Base-by-base conservation (phyloP, 2,113 vertebrate species). In the Phocoena phocoena region DNA sequence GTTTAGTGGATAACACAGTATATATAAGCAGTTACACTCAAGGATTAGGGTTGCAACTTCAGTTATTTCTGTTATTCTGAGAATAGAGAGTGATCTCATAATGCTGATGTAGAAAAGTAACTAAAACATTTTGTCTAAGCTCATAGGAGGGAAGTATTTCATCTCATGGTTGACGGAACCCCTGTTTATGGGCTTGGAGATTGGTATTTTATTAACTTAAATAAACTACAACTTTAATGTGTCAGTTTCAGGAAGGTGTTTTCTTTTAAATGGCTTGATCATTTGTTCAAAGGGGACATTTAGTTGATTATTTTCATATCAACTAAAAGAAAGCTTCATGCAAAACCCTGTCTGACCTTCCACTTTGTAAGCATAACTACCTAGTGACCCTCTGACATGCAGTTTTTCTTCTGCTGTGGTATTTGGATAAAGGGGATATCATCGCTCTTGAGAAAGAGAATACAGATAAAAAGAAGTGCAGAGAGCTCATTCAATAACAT, bases 291-390 rank as follows among this genome's bases (percentile, higher is more conserved):
- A 89, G 68, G 44, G 36, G 47, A 68, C 41, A 20, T 96, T 47
- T 79, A 71, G 44, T 77, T 95, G 41, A 94, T 96, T 93, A 96
- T 95, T 96, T 97, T 97, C 38, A 25, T 79, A 67, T 79, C 65
- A 96, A 38, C 21, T 90, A 20, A 41, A 96, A 77, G 47, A 84
- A 95, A 92, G 6, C 38, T 70, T 90, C 9, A 70, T 74, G 58
- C 21, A 87, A 90, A 95, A 67, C 47, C 65, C 76, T 90, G 65
- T 65, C 87, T 73, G n/a, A 82, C 31, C 55, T 93, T 86, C 21
- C 87, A 70, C 88, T 96, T 93, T 96, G 53, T 44, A 92, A 97
- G 77, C 60, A 55, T 81, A 95, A 62, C 60, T 80, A 50, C 36
- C 10, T 89, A 81, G 21, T 93, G 55, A 92, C 41, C 28, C 28